These are phyloP conservation scores for Albula glossodonta DNA, from an alignment of 2,113 vertebrate species.

Conservation along the genomic window DNA sequence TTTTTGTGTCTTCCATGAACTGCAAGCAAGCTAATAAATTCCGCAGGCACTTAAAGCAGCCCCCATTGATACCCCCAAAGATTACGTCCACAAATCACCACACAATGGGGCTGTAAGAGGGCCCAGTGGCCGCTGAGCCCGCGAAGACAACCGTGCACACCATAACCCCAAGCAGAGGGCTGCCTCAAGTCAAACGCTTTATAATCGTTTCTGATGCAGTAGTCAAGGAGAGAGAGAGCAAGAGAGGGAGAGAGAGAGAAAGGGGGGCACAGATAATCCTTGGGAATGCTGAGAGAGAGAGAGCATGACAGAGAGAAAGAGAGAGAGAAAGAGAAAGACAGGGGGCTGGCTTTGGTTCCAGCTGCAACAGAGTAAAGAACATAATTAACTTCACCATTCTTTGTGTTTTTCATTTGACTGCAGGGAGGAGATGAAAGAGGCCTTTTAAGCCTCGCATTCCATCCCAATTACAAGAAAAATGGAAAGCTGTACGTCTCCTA, in stretches of 20 bases:
- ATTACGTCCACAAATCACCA: constrained; percentile 94
- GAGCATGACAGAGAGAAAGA: constrained; percentile 30
- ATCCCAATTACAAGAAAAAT: constrained; percentile 99
- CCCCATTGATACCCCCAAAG: constrained; percentile 85
- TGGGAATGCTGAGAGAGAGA: constrained; percentile 65
- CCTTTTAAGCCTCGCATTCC: constrained; percentile 98
- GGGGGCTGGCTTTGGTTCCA: constrained; percentile 63
- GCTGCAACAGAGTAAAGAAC: constrained; percentile 83
- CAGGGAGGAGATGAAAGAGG: constrained; percentile 99
- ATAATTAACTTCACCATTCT: constrained; percentile 98
- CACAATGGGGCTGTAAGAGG: constrained; percentile 81
- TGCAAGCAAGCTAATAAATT: constrained; percentile 95
- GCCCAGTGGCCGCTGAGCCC: constrained; percentile 76
- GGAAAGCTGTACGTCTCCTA: constrained; percentile 99
- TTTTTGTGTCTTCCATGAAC: constrained; percentile 88
- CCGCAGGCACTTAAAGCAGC: constrained; percentile 84
- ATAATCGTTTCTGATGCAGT: constrained; percentile 89
- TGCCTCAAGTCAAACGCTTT: constrained; percentile 85
- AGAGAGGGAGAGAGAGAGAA: constrained; percentile 48
- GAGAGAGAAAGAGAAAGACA: constrained; percentile 17
- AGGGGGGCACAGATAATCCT: constrained; percentile 77
- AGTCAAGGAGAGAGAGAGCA: constrained; percentile 63
- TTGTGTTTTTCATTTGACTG: constrained; percentile 96
- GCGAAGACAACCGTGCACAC: constrained; percentile 75
- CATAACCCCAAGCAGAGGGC: constrained; percentile 70